A percentile compares a stretch with the other conserved stretches of the same genome.
Evolutionary conservation across 2,113 vertebrate genomes (phyloP).

Genomic region (Canis aureus): DNA sequence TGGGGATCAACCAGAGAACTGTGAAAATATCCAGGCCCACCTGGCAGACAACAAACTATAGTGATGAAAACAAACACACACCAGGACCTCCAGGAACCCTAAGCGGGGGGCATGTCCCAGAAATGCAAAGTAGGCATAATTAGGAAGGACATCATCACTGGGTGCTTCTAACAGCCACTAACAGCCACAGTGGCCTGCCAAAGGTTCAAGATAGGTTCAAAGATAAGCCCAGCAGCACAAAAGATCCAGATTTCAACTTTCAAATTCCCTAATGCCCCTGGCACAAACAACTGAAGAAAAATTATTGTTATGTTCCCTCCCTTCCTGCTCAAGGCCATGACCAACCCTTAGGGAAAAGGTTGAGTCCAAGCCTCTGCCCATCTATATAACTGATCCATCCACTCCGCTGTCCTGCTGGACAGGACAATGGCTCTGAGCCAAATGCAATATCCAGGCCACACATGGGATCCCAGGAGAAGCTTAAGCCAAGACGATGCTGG

Average conservation of each 20-base stretch:
- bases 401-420: neutral
- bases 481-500: neutral
- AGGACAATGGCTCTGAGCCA: neutral
- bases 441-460: neutral
- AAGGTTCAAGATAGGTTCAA: conserved; percentile 13
- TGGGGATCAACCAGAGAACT: neutral
- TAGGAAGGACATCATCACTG: neutral
- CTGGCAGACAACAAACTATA: neutral
- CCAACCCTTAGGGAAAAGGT: neutral
- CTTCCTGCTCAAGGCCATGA: neutral
- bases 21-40: neutral
- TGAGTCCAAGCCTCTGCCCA: neutral
- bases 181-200: neutral
- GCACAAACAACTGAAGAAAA: conserved; percentile 49
- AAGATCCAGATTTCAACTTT: conserved; percentile 21
- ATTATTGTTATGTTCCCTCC: neutral
- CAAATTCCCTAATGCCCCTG: neutral
- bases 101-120: neutral
- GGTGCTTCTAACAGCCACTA: neutral
- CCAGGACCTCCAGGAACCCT: neutral
- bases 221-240: neutral
- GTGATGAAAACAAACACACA: neutral
- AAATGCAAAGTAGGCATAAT: neutral
- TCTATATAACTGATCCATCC: neutral
- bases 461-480: neutral